These are phyloP conservation scores for Stenurella melanura DNA, from an alignment of 2,888 invertebrate species.

Conservation along the genomic window DNA sequence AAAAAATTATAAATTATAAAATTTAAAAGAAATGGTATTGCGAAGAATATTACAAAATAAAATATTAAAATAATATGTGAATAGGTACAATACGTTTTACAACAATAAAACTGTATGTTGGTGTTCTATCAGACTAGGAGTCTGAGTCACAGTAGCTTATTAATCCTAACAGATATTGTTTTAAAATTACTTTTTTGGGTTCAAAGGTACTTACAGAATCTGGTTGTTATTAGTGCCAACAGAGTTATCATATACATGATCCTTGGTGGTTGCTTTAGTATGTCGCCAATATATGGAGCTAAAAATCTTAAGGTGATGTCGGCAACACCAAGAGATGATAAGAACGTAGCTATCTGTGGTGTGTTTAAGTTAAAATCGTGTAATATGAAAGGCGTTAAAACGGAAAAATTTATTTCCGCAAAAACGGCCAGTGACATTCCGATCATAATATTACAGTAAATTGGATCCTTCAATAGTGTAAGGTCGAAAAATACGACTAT, in stretches of 20 bases:
- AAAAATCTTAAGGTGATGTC: constrained; percentile 79
- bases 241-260: constrained; percentile 80
- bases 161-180: too few species aligned
- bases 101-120: too few species aligned
- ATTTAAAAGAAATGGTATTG: too few species aligned
- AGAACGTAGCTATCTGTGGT: constrained; percentile 77
- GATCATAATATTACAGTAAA: constrained; percentile 81
- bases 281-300: constrained; percentile 81
- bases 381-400: constrained; percentile 81
- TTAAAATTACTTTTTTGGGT: too few species aligned
- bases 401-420: constrained; percentile 82
- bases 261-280: constrained; percentile 78
- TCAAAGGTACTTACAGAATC: constrained; percentile 77
- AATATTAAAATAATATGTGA: too few species aligned
- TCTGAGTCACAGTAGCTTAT: too few species aligned
- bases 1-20: too few species aligned
- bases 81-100: too few species aligned
- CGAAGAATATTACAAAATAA: too few species aligned
- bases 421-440: constrained; percentile 82
- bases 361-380: constrained; percentile 78
- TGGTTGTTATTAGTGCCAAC: constrained; percentile 76
- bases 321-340: constrained; percentile 77
- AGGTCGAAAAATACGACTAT: constrained; percentile 79
- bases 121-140: too few species aligned
- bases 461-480: constrained; percentile 79